These are phyloP conservation scores for Eupithecia dodoneata DNA, from an alignment of 2,888 invertebrate genomes.

Conservation along the genomic window DNA sequence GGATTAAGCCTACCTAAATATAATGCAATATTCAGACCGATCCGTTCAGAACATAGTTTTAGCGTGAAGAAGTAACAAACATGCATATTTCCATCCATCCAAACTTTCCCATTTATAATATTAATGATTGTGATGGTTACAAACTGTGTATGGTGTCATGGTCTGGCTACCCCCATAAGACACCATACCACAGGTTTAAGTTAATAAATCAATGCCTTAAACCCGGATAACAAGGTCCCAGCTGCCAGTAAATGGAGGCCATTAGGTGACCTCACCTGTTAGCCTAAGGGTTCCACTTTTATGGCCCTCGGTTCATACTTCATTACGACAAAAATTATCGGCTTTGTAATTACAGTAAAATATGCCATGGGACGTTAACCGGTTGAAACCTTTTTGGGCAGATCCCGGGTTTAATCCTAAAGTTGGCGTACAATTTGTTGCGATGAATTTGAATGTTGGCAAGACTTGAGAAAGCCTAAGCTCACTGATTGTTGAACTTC, in stretches of 20 bases:
- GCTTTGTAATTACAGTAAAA: constrained; percentile 12
- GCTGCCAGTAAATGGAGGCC: constrained; percentile 23
- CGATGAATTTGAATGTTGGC: neutral
- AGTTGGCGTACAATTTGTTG: neutral
- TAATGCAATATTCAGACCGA: too few species aligned
- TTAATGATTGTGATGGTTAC: too few species aligned
- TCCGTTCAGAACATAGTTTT: too few species aligned
- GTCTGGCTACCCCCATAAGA: neutral
- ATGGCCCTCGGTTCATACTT: constrained; percentile 30
- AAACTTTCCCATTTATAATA: too few species aligned
- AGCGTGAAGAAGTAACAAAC: too few species aligned
- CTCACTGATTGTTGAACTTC: neutral
- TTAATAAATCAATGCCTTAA: constrained; percentile 28
- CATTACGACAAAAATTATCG: constrained; percentile 36
- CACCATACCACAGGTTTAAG: neutral
- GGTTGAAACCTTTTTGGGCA: neutral
- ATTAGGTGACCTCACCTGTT: constrained; percentile 38
- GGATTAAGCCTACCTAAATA: too few species aligned
- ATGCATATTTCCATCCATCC: too few species aligned
- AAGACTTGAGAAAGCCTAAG: neutral
- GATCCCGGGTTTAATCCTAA: neutral
- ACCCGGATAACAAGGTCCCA: constrained; percentile 23
- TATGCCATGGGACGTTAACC: neutral
- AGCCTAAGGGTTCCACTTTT: constrained; percentile 32
- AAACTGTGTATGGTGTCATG: too few species aligned